Evolutionary conservation across 2,113 vertebrate genomes (phyloP), one percentile per base, ranked within the genome.

Genomic region (Cercocebus atys): DNA sequence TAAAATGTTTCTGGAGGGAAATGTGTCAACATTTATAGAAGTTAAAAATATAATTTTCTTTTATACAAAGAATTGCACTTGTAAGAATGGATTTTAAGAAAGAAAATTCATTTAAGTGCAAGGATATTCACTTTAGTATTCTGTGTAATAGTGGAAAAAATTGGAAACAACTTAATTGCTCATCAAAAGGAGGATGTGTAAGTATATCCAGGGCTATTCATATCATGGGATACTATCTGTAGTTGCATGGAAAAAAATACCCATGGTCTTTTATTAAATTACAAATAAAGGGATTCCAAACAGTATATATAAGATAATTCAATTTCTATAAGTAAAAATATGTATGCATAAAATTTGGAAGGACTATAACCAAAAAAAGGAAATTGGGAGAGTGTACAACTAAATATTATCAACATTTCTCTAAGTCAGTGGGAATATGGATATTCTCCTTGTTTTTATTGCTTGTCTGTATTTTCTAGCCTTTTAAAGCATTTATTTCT

Each of bases 1-100:
- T 25, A 47, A 38, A 57, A 43, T 14, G 47, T 89, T 87, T 72
- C 32, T 52, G 35, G 23, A 78, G 70, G 32, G 3, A 84, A 50
- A 70, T n/a, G 23, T 70, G 8, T 18, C 18, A 93, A 11, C 30
- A 16, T 45, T 90, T 61, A 96, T 50, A 59, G 70, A 68, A 70
- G 57, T 50, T 93, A 76, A 82, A 84, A 89, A n/a, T 84, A 59
- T 30, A 57, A 61, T 90, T 72, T 96, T 40, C 35, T 47, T 93
- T 59, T 52, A 80, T 22, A n/a, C 32, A 50, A 84, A 76, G 57
- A 80, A 52, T 72, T 81, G 14, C 2, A 38, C 32, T 81, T 72
- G 35, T 20, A 80, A 94, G 18, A 84, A 47, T 45, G 72, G 68
- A n/a, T 88, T 40, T 35, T 72, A n/a, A 84, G 20, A 64, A 30